Conservation (phyloP, 1,140 invertebrate species). For the Drosophila malerkotliana region DNA sequence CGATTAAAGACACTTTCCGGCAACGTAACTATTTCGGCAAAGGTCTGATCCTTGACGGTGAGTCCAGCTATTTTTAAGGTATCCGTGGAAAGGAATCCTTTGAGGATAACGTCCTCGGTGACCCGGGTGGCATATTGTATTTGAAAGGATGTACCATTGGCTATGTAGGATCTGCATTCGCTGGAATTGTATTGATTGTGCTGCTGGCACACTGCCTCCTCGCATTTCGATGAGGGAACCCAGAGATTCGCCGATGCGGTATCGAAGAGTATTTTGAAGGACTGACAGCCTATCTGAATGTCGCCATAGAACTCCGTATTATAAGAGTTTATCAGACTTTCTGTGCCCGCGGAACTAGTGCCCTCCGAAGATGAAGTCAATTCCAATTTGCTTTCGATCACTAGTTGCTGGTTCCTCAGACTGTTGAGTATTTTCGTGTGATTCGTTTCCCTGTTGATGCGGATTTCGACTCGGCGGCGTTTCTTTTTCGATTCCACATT, state of each 20-base stretch:
- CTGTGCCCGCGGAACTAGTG: not conserved
- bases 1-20: conserved; percentile 95
- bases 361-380: not conserved
- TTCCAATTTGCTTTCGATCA: conserved; percentile 1
- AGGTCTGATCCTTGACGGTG: conserved; percentile 92
- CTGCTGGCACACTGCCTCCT: conserved; percentile 88
- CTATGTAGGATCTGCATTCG: conserved; percentile 91
- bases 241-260: conserved; percentile 99
- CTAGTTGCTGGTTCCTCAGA: conserved; percentile 9
- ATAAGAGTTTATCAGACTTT: conserved; percentile 38
- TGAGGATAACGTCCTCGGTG: conserved; percentile 84
- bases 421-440: conserved; percentile 10
- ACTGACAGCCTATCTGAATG: conserved; percentile 95
- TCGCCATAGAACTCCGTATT: conserved; percentile 99
- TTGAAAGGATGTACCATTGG: conserved; percentile 95
- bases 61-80: conserved; percentile 88
- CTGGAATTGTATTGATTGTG: conserved; percentile 97
- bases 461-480: not conserved
- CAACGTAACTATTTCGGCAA: conserved; percentile 96
- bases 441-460: conserved; percentile 11
- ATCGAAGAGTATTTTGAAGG: conserved; percentile 97
- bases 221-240: conserved; percentile 97
- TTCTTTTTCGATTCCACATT: conserved; percentile 19
- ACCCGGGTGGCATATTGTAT: conserved; percentile 98
- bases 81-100: conserved; percentile 96